These are phyloP conservation scores for Nemoura dubitans DNA, from an alignment of 2,888 invertebrate species.

Conservation along the genomic window DNA sequence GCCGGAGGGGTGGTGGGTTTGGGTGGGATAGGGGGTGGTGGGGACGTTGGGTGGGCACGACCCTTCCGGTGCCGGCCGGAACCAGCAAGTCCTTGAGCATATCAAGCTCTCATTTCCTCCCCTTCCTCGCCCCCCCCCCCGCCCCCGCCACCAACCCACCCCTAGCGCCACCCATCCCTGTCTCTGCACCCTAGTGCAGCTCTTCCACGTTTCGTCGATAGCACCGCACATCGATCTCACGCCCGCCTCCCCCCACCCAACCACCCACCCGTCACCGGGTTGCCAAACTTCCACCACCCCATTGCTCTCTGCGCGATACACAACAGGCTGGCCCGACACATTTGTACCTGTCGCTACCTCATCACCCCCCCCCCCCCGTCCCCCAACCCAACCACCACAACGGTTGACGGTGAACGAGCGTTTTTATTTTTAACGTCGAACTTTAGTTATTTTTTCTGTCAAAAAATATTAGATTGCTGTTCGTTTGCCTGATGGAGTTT, in stretches of 20 bases:
- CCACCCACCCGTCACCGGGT: constrained; percentile 39
- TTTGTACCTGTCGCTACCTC: not conserved
- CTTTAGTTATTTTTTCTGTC: not conserved
- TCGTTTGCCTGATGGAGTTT: constrained; percentile 1
- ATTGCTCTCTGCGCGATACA: not conserved
- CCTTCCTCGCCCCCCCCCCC: constrained; percentile 59
- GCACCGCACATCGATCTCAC: constrained; percentile 48
- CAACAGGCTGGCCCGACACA: not conserved
- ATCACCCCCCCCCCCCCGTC: too few species aligned
- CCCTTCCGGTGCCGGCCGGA: constrained; percentile 39
- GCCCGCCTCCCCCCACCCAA: constrained; percentile 1
- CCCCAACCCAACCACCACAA: too few species aligned
- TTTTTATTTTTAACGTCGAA: not conserved
- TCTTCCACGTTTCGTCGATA: constrained; percentile 47
- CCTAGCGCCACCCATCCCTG: constrained; percentile 22
- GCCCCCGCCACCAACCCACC: not conserved
- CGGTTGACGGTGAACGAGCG: not conserved
- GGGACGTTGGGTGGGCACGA: not conserved
- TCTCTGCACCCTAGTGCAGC: constrained; percentile 32
- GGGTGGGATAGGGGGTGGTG: not conserved
- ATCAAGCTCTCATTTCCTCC: constrained; percentile 53
- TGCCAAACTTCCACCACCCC: constrained; percentile 46
- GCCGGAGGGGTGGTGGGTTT: not conserved
- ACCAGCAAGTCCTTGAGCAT: constrained; percentile 46
- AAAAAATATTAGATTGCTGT: not conserved